Base-by-base conservation (phyloP, 2,888 invertebrate genomes). In the Neoascia interrupta region DNA sequence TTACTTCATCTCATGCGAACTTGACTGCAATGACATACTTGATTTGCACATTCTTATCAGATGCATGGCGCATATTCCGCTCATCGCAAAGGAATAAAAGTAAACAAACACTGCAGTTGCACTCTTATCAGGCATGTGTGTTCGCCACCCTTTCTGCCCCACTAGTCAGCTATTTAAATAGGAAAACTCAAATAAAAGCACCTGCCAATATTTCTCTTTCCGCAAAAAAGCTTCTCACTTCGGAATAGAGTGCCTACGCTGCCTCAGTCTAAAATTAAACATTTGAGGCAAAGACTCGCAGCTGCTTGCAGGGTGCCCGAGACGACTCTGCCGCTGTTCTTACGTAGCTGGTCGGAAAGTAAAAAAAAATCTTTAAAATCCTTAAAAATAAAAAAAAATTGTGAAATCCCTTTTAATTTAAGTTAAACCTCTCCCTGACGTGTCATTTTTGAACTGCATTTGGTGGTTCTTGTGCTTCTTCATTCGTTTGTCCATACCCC, bases 261-360 rank as follows among this genome's bases (percentile, higher is more conserved):
- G 73, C 61, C 68, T 61, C 66, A 72, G 61, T 73, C 73, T 79
- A 79, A 56, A 72, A 61, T 79, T 79, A 79, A 79, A 79, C 79
- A 79, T 79, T 79, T 79, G 79, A 79, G 79, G 79, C 68, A 37
- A 79, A 72, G 73, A 73, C 73, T 61, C 73, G 68, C 66, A 79
- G 72, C 79, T 79, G 68, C 61, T 68, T 34, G 72, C 66, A 79
- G 73, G 79, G 66, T 73, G 60, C 68, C 54, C 61, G 60, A 72
- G 64, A 76, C 66, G 72, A 73, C 51, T 79, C 73, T 66, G 73
- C 76, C 72, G 66, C 72, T 66, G 72, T 79, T 60, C 60, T 54
- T 72, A 72, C 76, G 72, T 79, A 72, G 76, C 66, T 73, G 79
- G 61, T 64, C 61, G 68, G 43, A 79, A 79, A 73, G 72, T 79